Conservation (phyloP, 1,140 invertebrate species). For the Argopecten irradians region DNA sequence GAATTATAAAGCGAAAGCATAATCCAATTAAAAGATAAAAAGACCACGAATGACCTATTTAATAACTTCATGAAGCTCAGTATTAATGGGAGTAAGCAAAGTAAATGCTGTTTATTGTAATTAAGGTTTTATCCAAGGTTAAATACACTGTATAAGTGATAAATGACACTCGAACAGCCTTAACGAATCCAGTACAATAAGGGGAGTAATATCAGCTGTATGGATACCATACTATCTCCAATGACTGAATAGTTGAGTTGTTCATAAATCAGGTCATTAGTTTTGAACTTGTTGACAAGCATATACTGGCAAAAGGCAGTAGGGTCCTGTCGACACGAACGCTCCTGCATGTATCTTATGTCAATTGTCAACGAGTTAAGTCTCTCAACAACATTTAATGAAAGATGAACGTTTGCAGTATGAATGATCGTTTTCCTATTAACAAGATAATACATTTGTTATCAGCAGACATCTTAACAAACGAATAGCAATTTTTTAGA, state of each 20-base stretch:
- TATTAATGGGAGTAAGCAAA: not conserved
- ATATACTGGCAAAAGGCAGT: too few relatives aligned
- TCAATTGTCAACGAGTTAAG: too few relatives aligned
- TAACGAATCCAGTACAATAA: not conserved
- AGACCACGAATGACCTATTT: not conserved
- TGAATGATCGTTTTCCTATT: not conserved
- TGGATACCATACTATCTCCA: not conserved
- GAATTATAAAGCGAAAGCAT: not conserved
- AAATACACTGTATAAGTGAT: not conserved
- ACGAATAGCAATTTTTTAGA: not conserved
- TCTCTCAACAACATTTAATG: too few relatives aligned
- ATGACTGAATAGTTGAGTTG: not conserved
- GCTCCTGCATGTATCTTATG: too few relatives aligned
- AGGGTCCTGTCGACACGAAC: too few relatives aligned
- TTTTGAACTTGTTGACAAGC: not conserved
- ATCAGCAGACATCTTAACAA: too few relatives aligned
- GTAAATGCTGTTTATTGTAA: not conserved
- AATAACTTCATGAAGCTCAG: not conserved
- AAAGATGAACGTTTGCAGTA: too few relatives aligned
- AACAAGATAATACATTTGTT: too few relatives aligned
- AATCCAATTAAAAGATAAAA: not conserved
- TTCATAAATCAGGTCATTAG: not conserved
- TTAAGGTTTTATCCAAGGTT: slow-evolving; percentile 9
- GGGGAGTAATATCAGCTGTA: not conserved
- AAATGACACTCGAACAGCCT: not conserved